These are phyloP conservation scores for Helleia helle DNA, from an alignment of 2,888 invertebrate species.

Conservation along the genomic window DNA sequence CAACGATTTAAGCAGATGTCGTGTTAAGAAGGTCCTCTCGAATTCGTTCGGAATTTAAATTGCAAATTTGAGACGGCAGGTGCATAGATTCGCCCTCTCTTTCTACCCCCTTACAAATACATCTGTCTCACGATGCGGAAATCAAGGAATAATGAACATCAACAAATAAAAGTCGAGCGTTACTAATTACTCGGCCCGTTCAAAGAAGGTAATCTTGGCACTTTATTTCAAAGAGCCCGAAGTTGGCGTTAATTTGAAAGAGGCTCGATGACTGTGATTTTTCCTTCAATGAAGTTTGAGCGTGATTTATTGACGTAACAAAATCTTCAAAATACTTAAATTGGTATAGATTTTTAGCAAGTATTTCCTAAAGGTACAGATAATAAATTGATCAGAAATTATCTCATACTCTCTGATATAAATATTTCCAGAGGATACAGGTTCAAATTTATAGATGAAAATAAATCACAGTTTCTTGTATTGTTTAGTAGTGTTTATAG, in stretches of 20 bases:
- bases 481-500: no score
- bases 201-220: conserved; percentile 70
- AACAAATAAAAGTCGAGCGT: conserved; percentile 74
- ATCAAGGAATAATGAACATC: conserved; percentile 71
- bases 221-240: conserved; percentile 64
- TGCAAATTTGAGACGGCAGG: conserved; percentile 72
- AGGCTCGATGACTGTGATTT: conserved; percentile 66
- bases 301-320: conserved; percentile 54
- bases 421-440: no score
- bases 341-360: no score
- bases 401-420: no score
- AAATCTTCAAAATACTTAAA: background rate
- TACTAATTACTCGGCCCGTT: conserved; percentile 68
- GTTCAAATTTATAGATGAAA: no score
- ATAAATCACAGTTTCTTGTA: no score
- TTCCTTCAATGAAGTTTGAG: conserved; percentile 51
- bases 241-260: conserved; percentile 72
- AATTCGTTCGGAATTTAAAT: conserved; percentile 72
- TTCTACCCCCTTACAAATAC: conserved; percentile 38
- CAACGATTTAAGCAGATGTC: conserved; percentile 73
- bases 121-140: conserved; percentile 43
- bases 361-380: no score
- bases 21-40: conserved; percentile 72
- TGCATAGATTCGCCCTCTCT: conserved; percentile 51
- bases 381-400: no score